Percentiles rank a stretch among this genome's conserved stretches.
Conservation (phyloP, 2,797 vertebrate genomes). For the Bradypus variegatus region DNA sequence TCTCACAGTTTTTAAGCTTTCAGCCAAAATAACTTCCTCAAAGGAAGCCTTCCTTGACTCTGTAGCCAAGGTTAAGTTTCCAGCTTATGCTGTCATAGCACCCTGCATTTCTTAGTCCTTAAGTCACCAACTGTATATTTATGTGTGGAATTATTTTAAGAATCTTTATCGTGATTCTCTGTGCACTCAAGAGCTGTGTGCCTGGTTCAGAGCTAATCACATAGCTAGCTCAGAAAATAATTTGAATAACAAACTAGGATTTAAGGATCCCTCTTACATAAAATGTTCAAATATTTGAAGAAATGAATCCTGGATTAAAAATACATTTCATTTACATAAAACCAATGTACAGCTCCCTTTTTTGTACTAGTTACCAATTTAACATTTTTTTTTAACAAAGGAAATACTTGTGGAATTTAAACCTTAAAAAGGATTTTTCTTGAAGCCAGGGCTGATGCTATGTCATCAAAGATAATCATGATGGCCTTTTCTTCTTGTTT, state of each 20-base stretch:
- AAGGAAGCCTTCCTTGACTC: background rate
- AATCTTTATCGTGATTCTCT: background rate
- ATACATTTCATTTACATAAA: background rate
- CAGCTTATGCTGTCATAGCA: background rate
- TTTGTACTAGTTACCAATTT: background rate
- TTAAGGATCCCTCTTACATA: background rate
- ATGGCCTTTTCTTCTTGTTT: background rate
- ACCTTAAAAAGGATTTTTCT: background rate
- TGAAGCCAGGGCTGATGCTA: background rate
- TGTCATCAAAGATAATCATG: rapidly evolving
- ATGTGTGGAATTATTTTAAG: background rate
- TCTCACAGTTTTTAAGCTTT: background rate
- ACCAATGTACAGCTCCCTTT: background rate
- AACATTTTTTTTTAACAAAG: background rate
- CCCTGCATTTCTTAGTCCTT: background rate
- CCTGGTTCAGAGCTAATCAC: background rate
- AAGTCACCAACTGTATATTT: background rate
- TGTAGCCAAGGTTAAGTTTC: background rate
- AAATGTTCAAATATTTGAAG: background rate
- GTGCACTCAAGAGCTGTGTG: background rate
- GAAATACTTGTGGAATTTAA: background rate
- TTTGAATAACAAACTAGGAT: background rate
- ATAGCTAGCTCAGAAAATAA: background rate
- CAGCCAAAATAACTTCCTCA: background rate
- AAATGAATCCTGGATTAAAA: background rate